Base-by-base conservation (phyloP, 2,797 vertebrate species). In the Mus caroli region DNA sequence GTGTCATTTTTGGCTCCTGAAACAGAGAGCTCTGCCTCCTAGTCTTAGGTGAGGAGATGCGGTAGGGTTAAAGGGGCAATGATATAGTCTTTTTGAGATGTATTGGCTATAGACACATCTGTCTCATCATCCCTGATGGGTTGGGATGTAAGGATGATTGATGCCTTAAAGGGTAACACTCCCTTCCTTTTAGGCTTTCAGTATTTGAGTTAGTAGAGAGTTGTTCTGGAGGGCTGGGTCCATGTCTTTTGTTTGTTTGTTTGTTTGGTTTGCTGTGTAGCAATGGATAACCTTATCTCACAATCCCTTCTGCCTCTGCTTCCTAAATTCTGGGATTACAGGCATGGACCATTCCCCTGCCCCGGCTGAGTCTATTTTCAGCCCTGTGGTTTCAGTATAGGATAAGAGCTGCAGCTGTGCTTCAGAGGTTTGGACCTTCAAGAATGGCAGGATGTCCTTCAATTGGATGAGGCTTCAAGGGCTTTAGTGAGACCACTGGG, bases 381-480 rank as follows among this genome's bases (percentile, higher is more conserved):
- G 22, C 9, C 4, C 10, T 28, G 28, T 40, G 71, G 88, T 58
- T 34, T 22, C 31, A 60, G 56, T 13, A 6, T 0, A 24, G 50
- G 37, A 67, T 1, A 0, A 79, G 77, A 92, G 37, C 86, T 89
- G 52, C 15, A 93, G 54, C 69, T 82, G 4, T 0, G 1, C 60
- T 94, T 86, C 19, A 80, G 58, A 62, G 94, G 86, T 10, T 76
- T 95, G 71, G 85, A 94, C 11, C 77, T 94, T 94, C 76, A 84
- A 78, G 50, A 56, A 6, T 22, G 54, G 4, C 88, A 95, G 28
- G 5, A 62, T 14, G 52, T 86, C 40, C 52, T 96, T 34, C 93
- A 97, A 71, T 64, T 91, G 8, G 52, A 67, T 40, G 37, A 86
- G 17, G 24, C 12, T n/a, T 20, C n/a, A 19, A 69, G 11, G 43